Evolutionary conservation across 2,888 invertebrate genomes (phyloP), one percentile per base, ranked within the genome.

Genomic region (Drosophila heteroneura): DNA sequence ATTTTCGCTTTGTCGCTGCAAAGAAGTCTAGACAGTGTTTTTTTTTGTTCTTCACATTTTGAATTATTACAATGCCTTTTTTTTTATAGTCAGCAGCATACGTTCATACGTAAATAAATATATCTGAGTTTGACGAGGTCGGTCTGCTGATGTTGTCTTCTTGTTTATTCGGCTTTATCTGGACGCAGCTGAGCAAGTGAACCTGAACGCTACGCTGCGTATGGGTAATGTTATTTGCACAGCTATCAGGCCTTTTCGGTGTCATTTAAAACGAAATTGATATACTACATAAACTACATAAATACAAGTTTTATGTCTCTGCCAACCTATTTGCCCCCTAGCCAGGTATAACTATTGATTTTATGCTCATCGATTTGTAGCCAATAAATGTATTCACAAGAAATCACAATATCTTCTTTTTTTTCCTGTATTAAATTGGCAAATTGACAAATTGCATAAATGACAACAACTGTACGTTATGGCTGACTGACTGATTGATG

Each of bases 181-280:
- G 39, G 62, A 26, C 60, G 16, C 62, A 73, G 62, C 57, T 60
- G 62, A 75, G 67, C 70, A 80, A 75, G 84, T 78, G 87, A 83
- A 89, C 89, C 80, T 84, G 16, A 47, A 9, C 4, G 47, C 9
- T 26, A 26, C 26, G 47, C 16, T 76, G 86, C 90, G 86, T 91
- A 91, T 87, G 81, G 76, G 90, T 76, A 81, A 91, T 91, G 63
- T 75, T 64, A 53, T 63, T 59, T 57, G 58, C 53, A 61, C 53
- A 62, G 54, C 66, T 47, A 5, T 47, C 16, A 47, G 16, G 16
- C 1, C 47, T 16, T 58, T 69, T 64, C 12, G 37, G 52, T 59
- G 70, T 59, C 67, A 79, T 76, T 69, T 73, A 12, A 57, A 73
- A 65, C 63, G 76, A 74, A 49, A 22, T 71, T 80, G 58, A 80